phyloP scores from a whole-genome alignment of 2,797 vertebrate genomes.

The Xenops minutus region DNA sequence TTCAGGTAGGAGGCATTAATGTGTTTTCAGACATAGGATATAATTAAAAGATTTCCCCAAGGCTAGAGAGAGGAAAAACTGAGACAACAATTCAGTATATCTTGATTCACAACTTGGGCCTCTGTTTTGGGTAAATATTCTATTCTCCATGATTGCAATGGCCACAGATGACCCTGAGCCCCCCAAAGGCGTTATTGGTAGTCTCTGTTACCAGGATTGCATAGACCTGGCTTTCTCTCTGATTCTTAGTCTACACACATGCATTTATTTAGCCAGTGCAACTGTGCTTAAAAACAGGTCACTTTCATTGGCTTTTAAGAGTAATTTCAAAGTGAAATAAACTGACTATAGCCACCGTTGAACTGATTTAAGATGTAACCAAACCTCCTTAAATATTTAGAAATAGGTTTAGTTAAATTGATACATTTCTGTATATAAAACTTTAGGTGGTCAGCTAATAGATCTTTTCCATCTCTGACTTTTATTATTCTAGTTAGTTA shows the following conservation, averaged over 20 bases:
- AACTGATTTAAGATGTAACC: slow-evolving; percentile 44
- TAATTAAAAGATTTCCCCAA: neutral
- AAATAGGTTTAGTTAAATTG: slow-evolving; percentile 40
- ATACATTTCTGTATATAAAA: slow-evolving; percentile 32
- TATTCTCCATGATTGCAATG: neutral
- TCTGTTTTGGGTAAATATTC: neutral
- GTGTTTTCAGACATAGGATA: neutral
- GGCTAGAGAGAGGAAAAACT: neutral
- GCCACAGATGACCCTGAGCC: rapidly evolving
- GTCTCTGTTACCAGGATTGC: neutral
- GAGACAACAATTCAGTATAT: neutral
- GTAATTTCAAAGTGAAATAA: slow-evolving; percentile 33
- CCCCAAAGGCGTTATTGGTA: rapidly evolving
- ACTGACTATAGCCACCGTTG: neutral
- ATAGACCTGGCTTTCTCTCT: neutral
- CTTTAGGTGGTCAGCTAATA: slow-evolving; percentile 62
- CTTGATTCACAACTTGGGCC: neutral
- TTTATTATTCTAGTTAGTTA: slow-evolving; percentile 62
- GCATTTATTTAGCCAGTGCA: neutral
- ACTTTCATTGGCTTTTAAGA: neutral
- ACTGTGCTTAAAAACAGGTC: neutral
- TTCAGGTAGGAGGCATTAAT: neutral
- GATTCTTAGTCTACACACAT: neutral
- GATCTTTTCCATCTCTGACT: slow-evolving; percentile 58
- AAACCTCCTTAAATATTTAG: slow-evolving; percentile 41